These are phyloP conservation scores for Phyto melanocephala DNA, from an alignment of 2,888 invertebrate genomes.

Conservation along the genomic window DNA sequence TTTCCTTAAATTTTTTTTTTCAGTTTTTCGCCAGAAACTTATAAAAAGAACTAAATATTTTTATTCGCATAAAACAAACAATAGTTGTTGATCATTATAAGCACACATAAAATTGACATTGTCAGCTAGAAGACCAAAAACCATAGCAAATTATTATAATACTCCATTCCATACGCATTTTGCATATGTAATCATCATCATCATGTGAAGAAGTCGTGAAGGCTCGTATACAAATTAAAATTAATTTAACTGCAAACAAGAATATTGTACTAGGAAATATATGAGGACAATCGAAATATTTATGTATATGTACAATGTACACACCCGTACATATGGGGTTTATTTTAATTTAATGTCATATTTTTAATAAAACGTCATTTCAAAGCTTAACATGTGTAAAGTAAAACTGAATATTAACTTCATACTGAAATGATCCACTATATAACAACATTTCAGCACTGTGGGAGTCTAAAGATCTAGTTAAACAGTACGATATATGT, in stretches of 20 bases:
- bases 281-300: not conserved
- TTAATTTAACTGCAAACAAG: slow-evolving; percentile 50
- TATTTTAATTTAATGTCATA: slow-evolving; percentile 44
- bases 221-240: slow-evolving; percentile 50
- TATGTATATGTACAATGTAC: no score
- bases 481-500: slow-evolving; percentile 14
- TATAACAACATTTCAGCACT: slow-evolving; percentile 26
- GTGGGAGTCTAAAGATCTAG: slow-evolving; percentile 59
- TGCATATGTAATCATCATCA: slow-evolving; percentile 45
- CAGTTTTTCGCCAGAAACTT: not conserved
- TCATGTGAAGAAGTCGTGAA: not conserved
- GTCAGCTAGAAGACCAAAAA: slow-evolving; percentile 35
- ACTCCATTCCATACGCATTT: slow-evolving; percentile 39
- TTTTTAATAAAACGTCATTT: slow-evolving; percentile 52
- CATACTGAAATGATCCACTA: slow-evolving; percentile 38
- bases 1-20: slow-evolving; percentile 49
- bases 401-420: slow-evolving; percentile 24
- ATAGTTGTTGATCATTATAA: slow-evolving; percentile 14
- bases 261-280: slow-evolving; percentile 31
- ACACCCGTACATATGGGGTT: not conserved
- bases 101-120: slow-evolving; percentile 22
- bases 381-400: slow-evolving; percentile 46
- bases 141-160: slow-evolving; percentile 37
- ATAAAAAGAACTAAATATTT: slow-evolving; percentile 32
- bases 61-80: slow-evolving; percentile 11